phyloP scores from a whole-genome alignment of 2,888 invertebrate genomes.

The Choreutis nemorana region DNA sequence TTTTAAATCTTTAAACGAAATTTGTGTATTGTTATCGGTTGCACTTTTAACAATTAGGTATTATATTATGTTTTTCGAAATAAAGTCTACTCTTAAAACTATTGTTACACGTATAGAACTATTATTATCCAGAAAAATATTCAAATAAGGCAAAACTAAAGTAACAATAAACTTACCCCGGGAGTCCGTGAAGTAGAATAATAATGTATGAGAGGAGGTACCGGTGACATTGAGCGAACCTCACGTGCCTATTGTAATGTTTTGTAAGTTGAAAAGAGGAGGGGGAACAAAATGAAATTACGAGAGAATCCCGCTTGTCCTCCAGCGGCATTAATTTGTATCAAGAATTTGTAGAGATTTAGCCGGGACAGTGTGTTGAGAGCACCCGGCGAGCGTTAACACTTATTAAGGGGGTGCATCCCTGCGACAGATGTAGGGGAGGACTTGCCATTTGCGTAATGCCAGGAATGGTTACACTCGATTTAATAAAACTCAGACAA shows the following conservation, averaged over 20 bases:
- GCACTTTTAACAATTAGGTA: too few relatives aligned
- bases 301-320: slow-evolving; percentile 44
- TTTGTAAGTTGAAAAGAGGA: slow-evolving; percentile 25
- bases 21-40: too few relatives aligned
- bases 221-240: too few relatives aligned
- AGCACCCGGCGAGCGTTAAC: slow-evolving; percentile 64
- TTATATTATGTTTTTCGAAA: too few relatives aligned
- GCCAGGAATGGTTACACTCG: slow-evolving; percentile 66
- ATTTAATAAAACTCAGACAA: slow-evolving; percentile 66
- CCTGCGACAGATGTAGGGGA: slow-evolving; percentile 66
- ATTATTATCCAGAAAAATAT: too few relatives aligned
- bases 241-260: slow-evolving; percentile 25
- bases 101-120: too few relatives aligned
- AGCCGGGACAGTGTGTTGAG: slow-evolving; percentile 55
- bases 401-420: slow-evolving; percentile 67
- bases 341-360: slow-evolving; percentile 67
- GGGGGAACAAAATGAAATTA: slow-evolving; percentile 54
- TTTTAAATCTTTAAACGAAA: too few relatives aligned
- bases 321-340: slow-evolving; percentile 61
- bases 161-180: too few relatives aligned
- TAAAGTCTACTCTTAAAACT: too few relatives aligned
- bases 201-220: too few relatives aligned
- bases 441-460: slow-evolving; percentile 64
- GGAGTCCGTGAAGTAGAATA: too few relatives aligned
- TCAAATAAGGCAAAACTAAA: too few relatives aligned